Evolutionary conservation across 1,140 invertebrate species (phyloP), one percentile per base, ranked within the genome.

Genomic region (Samia ricini): DNA sequence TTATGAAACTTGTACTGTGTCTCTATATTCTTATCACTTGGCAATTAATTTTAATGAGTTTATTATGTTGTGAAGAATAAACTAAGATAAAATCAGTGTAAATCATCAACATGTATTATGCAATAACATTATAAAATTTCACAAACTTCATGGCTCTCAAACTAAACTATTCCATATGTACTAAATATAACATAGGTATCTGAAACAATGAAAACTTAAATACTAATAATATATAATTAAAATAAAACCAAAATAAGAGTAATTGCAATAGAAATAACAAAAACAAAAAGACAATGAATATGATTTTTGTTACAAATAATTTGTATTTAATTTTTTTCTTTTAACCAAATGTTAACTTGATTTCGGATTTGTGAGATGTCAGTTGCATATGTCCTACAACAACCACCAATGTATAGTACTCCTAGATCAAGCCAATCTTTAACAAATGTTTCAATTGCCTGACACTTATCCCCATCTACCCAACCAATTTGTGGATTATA

Each of bases 321-420:
- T 29, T 19, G 33, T 52, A 7, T 22, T 21, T 52, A 15, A 22
- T 5, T 52, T 22, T 52, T 52, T 52, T 52, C 10, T 42, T 66
- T 48, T 18, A 71, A 10, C 91, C 91, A 92, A 57, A 74, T 78
- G 23, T 88, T 69, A 6, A 92, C 90, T 81, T 91, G 76, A 18
- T 72, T 79, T 26, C 75, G 70, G 59, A 93, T 92, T 3, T 81
- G 74, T 26, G 79, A 83, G 15, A 96, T 93, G 76, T 96, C 94
- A 4, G 91, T 78, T 12, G 93, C 92, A 69, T 92, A 92, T 0
- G 95, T 94, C 64, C 95, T 90, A 77, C 96, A 97, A 75, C 96
- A 97, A 1, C 96, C 95, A 7, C 96, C 96, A 60, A 97, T 92
- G 75, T 93, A 95, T 61, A 88, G 91, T 0, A 95, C 94, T 4